Percentiles rank a stretch among this genome's conserved stretches.
phyloP scores from a whole-genome alignment of 2,113 vertebrate genomes.

The Grammomys dolichurus region DNA sequence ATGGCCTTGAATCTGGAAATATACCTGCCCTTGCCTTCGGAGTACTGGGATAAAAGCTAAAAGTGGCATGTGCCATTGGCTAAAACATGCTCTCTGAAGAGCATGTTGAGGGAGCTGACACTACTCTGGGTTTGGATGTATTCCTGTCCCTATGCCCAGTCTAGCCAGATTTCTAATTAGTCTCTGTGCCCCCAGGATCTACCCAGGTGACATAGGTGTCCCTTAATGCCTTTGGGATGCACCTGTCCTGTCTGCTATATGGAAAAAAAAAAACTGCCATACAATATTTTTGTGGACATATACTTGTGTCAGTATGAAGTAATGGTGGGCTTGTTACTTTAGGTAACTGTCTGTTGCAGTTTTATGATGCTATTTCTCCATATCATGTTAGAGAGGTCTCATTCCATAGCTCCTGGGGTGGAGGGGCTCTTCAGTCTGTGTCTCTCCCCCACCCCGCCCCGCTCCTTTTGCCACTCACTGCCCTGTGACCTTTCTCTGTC shows the following conservation, averaged over 20 bases:
- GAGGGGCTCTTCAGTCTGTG: not conserved
- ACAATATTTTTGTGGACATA: not conserved
- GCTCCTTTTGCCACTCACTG: not conserved
- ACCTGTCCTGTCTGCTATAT: not conserved
- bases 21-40: not conserved
- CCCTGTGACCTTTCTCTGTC: slow-evolving; percentile 54
- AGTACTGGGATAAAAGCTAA: not conserved
- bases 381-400: slow-evolving; percentile 36
- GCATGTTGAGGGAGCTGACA: not conserved
- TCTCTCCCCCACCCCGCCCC: not conserved
- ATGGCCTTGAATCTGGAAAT: not conserved
- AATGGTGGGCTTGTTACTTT: not conserved
- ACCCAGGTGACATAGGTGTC: not conserved
- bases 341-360: not conserved
- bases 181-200: not conserved
- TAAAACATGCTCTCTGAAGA: not conserved
- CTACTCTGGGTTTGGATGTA: not conserved
- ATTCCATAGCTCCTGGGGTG: not conserved
- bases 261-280: no score
- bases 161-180: not conserved
- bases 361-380: not conserved
- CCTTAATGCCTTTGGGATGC: not conserved
- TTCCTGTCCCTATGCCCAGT: not conserved
- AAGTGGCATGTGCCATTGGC: not conserved
- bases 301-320: not conserved